Percentiles rank a stretch among this genome's conserved stretches.
phyloP scores from a whole-genome alignment of 1,140 invertebrate species.

The Drosophila lacertosa region DNA sequence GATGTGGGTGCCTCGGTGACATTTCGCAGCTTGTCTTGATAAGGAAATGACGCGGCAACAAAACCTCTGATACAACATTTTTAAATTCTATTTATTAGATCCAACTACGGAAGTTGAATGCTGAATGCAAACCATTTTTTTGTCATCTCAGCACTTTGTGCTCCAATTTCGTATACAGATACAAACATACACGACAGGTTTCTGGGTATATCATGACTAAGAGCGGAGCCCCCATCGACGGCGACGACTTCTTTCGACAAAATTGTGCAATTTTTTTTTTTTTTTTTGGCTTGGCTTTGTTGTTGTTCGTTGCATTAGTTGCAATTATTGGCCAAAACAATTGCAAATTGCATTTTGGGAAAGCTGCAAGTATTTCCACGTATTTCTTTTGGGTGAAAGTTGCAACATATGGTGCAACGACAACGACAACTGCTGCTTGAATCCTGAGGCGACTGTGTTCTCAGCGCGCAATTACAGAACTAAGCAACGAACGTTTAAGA shows the following conservation, averaged over 20 bases:
- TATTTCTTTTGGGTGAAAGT: slow-evolving; percentile 54
- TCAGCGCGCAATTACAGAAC: slow-evolving; percentile 58
- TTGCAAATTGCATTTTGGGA: slow-evolving; percentile 77
- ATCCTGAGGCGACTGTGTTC: slow-evolving; percentile 39
- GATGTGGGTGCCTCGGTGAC: slow-evolving; percentile 55
- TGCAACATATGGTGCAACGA: slow-evolving; percentile 59
- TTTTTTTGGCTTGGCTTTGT: slow-evolving; percentile 37
- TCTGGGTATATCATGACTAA: slow-evolving; percentile 62
- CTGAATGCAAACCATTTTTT: slow-evolving; percentile 46
- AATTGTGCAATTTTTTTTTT: slow-evolving; percentile 74
- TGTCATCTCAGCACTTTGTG: slow-evolving; percentile 58
- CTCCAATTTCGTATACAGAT: slow-evolving; percentile 39
- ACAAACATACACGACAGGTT: slow-evolving; percentile 20
- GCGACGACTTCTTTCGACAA: slow-evolving; percentile 53
- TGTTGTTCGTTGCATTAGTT: slow-evolving; percentile 59
- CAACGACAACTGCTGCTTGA: slow-evolving; percentile 18
- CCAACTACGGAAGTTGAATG: slow-evolving; percentile 36
- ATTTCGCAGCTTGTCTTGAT: slow-evolving; percentile 63
- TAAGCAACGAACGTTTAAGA: slow-evolving; percentile 76
- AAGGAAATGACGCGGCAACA: slow-evolving; percentile 74
- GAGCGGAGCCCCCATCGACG: slow-evolving; percentile 14
- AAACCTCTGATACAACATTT: slow-evolving; percentile 41
- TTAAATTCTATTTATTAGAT: slow-evolving; percentile 32
- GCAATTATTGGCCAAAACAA: slow-evolving; percentile 78
- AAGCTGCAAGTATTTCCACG: slow-evolving; percentile 45